Conservation (phyloP, 2,797 vertebrate genomes). For the Gymnothorax javanicus region DNA sequence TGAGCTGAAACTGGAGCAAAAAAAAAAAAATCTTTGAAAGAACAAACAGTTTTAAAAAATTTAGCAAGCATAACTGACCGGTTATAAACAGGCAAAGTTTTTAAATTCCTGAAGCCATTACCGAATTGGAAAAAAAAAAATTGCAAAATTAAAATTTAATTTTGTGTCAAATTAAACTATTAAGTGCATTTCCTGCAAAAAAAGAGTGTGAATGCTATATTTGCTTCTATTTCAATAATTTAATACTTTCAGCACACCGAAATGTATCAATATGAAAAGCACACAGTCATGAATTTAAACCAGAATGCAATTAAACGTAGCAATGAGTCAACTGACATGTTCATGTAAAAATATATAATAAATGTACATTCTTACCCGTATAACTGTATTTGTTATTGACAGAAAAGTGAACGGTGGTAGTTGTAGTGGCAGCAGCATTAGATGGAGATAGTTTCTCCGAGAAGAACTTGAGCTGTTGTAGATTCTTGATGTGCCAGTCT, state of each 20-base stretch:
- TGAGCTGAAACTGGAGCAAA: not conserved
- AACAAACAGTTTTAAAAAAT: not conserved
- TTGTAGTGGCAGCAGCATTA: not conserved
- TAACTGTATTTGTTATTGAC: not conserved
- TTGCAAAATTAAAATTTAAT: not conserved
- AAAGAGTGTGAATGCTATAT: not conserved
- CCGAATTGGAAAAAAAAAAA: not conserved
- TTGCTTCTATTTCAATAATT: not conserved
- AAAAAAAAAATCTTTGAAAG: not conserved
- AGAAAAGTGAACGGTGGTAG: not conserved
- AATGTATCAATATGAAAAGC: not conserved
- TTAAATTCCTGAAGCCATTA: not conserved
- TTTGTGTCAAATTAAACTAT: not conserved
- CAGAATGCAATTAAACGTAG: not conserved
- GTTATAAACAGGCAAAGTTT: not conserved
- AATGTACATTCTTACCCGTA: not conserved
- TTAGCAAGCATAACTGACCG: too few species aligned
- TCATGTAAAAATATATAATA: not conserved
- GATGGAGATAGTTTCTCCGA: not conserved
- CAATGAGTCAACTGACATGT: not conserved
- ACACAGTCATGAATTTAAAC: not conserved
- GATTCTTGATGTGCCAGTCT: not conserved
- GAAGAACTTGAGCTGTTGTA: not conserved
- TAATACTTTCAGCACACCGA: not conserved
- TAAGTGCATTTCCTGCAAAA: not conserved